phyloP scores from a whole-genome alignment of 92 coral and sea anemone genomes.

The Palythoa grandis region DNA sequence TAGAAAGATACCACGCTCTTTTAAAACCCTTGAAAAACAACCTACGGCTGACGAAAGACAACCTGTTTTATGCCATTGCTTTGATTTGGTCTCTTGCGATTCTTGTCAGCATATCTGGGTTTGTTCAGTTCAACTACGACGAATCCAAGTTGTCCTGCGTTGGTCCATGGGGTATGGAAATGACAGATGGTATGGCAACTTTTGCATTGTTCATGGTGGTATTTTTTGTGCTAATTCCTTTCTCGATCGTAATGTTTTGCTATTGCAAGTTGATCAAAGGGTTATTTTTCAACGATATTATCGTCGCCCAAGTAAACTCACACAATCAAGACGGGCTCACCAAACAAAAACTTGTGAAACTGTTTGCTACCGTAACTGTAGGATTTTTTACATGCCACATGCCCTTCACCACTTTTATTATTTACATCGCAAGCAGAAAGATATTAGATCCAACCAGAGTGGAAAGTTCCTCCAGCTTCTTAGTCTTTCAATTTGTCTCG shows the following conservation, averaged over 20 bases:
- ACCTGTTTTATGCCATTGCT: not conserved
- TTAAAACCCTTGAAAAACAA: conserved; percentile 8
- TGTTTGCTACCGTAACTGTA: conserved; percentile 14
- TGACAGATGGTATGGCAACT: conserved; percentile 2
- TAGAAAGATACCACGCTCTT: conserved; percentile 40
- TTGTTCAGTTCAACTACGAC: conserved; percentile 12
- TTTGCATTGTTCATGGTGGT: conserved; percentile 35
- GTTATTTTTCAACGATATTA: not conserved
- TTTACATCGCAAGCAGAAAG: conserved; percentile 17
- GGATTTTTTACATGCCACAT: conserved; percentile 36
- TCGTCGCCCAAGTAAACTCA: not conserved
- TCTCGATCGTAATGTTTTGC: conserved; percentile 27
- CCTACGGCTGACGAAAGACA: conserved; percentile 15
- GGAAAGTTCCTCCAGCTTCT: not conserved
- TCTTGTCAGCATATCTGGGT: conserved; percentile 18
- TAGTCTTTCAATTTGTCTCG: not conserved
- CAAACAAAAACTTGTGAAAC: conserved; percentile 27
- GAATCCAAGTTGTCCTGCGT: conserved; percentile 17
- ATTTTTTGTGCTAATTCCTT: conserved; percentile 16
- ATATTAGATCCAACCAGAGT: not conserved
- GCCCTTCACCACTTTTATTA: conserved; percentile 28
- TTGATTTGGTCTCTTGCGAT: not conserved
- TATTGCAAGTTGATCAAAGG: conserved; percentile 20
- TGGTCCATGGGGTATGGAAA: conserved; percentile 30
- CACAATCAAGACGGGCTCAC: conserved; percentile 10